Percentiles rank a stretch among this genome's conserved stretches.
phyloP scores from a whole-genome alignment of 2,113 vertebrate species.

The Anser brachyrhynchus region DNA sequence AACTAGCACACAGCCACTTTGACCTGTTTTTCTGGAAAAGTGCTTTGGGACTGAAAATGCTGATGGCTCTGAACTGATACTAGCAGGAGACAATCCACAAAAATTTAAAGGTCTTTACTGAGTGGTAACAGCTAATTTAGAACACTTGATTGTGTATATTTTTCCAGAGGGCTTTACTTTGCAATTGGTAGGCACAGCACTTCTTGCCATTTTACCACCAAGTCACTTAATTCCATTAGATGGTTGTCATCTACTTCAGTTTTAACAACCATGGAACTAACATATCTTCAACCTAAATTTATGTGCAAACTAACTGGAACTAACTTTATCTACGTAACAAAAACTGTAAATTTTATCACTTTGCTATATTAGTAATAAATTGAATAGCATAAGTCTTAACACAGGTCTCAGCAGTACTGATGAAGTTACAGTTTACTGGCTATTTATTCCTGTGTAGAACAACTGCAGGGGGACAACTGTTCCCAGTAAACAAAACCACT shows the following conservation, averaged over 20 bases:
- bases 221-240: no score
- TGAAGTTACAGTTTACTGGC: neutral
- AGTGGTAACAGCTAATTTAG: no score
- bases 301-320: neutral
- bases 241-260: no score
- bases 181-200: no score
- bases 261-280: neutral
- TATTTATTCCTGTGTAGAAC: neutral
- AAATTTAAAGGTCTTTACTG: no score
- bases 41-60: neutral
- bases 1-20: neutral
- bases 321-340: neutral
- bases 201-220: no score
- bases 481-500: neutral
- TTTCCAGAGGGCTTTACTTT: no score
- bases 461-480: neutral
- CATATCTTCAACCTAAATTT: neutral
- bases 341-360: neutral
- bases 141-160: no score
- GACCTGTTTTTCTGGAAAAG: neutral
- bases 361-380: neutral
- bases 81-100: no score
- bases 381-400: neutral
- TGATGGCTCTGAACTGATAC: no score
- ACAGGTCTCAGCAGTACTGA: neutral